Conservation (phyloP, 1,140 invertebrate species). For the Colletes latitarsis region DNA sequence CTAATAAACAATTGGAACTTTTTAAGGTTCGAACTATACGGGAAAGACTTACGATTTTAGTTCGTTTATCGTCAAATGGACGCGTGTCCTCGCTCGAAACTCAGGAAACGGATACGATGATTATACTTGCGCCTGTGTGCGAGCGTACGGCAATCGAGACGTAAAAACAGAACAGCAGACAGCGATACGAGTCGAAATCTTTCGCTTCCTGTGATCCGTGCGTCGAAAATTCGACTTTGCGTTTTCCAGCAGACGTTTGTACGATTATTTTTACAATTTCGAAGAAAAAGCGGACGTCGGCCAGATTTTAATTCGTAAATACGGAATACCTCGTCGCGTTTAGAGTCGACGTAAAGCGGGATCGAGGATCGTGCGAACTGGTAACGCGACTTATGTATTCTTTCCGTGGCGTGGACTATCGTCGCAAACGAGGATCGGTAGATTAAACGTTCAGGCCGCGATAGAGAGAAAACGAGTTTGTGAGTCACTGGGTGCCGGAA, state of each 20-base stretch:
- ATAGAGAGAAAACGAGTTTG: slow-evolving; percentile 42
- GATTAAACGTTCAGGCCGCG: slow-evolving; percentile 24
- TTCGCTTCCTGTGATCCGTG: slow-evolving; percentile 14
- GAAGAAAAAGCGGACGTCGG: no score
- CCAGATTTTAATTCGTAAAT: no score
- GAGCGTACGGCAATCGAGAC: background rate
- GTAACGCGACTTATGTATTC: slow-evolving; percentile 8
- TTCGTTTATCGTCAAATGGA: slow-evolving; percentile 47
- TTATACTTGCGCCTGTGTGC: background rate
- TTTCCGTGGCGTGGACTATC: background rate
- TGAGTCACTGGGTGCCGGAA: slow-evolving; percentile 48
- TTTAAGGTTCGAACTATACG: background rate
- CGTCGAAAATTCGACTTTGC: background rate
- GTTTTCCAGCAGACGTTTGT: background rate
- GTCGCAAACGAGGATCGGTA: slow-evolving; percentile 26
- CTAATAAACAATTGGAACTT: background rate
- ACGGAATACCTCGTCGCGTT: no score
- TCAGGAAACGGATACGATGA: slow-evolving; percentile 49
- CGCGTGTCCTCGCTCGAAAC: slow-evolving; percentile 17
- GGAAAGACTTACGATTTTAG: slow-evolving; percentile 21
- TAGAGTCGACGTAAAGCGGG: no score
- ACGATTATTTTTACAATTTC: no score
- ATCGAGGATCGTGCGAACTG: slow-evolving; percentile 7
- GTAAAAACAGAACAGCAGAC: slow-evolving; percentile 23
- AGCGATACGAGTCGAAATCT: slow-evolving; percentile 26